Evolutionary conservation across 2,797 vertebrate genomes (phyloP), one percentile per base, ranked within the genome.

Genomic region (Sebastes steindachneri): DNA sequence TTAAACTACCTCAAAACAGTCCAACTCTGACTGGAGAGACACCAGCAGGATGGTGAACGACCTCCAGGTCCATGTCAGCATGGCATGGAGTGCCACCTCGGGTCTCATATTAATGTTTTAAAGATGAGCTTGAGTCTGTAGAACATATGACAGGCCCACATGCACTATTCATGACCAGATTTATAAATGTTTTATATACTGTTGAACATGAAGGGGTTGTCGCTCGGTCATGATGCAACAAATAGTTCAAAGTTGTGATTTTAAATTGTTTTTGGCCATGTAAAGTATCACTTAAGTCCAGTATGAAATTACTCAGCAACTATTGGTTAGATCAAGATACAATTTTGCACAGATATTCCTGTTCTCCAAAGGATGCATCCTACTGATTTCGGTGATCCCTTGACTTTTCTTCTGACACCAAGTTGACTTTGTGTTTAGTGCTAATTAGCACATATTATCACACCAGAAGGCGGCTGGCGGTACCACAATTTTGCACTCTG

Each of bases 111-210:
- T 58, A 64, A 76, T 70, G 5, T 58, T 58, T 76, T 23, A 68
- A 45, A 51, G 55, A 57, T 3, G 8, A 54, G 15, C 21, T 51
- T 54, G 14, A 62, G 68, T 33, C 2, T 55, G n/a, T 5, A 23
- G 29, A 8, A 26, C 59, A 21, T 10, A 29, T 48, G 70, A 75
- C 55, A 70, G 45, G 25, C 28, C 51, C 67, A 75, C 67, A 77
- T 57, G 48, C 35, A 81, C 62, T 83, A 76, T 81, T 85, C 41
- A 63, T 63, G 53, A 31, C 28, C 51, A 23, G 11, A 48, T 71
- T 53, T 67, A 48, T 62, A 62, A 63, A 83, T 53, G 19, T 59
- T 79, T 68, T 17, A 79, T 26, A 62, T 28, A 23, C 51, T 70
- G 48, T 31, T 63, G 28, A 68, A 53, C 21, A 17, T 79, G 72